Conservation (phyloP, 2,113 vertebrate genomes). For the Muntiacus reevesi region DNA sequence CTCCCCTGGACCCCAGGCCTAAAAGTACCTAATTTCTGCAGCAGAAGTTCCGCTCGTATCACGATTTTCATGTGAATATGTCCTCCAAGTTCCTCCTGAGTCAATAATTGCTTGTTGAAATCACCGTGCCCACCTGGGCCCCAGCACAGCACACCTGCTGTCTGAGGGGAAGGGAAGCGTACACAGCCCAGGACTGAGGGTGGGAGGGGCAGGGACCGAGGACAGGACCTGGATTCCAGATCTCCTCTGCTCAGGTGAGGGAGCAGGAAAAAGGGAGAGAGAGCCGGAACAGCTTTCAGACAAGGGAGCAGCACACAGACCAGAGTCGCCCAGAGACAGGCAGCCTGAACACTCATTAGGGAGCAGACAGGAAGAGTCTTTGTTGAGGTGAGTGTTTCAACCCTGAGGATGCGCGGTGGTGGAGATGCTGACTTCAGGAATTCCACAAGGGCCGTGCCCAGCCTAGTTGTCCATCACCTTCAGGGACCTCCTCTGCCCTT, state of each 20-base stretch:
- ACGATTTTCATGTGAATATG: slow-evolving; percentile 83
- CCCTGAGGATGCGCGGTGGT: too few relatives aligned
- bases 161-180: not conserved
- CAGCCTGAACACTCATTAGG: too few relatives aligned
- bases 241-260: not conserved
- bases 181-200: too few relatives aligned
- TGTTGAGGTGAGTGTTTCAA: not conserved
- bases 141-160: slow-evolving; percentile 59
- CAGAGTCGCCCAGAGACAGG: not conserved
- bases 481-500: not conserved
- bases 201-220: not conserved
- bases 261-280: not conserved
- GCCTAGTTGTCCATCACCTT: not conserved
- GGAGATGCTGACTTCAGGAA: not conserved
- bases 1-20: not conserved
- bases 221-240: not conserved
- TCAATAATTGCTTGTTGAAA: slow-evolving; percentile 81
- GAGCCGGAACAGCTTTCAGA: too few relatives aligned
- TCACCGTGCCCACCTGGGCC: slow-evolving; percentile 77
- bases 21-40: not conserved
- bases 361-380: not conserved
- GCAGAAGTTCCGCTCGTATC: slow-evolving; percentile 74
- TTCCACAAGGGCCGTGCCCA: not conserved
- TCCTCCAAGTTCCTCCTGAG: slow-evolving; percentile 82
- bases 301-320: not conserved